phyloP scores from a whole-genome alignment of 30 jellyfish, hydroid and myxozoan species.

The Calvadosia cruxmelitensis region DNA sequence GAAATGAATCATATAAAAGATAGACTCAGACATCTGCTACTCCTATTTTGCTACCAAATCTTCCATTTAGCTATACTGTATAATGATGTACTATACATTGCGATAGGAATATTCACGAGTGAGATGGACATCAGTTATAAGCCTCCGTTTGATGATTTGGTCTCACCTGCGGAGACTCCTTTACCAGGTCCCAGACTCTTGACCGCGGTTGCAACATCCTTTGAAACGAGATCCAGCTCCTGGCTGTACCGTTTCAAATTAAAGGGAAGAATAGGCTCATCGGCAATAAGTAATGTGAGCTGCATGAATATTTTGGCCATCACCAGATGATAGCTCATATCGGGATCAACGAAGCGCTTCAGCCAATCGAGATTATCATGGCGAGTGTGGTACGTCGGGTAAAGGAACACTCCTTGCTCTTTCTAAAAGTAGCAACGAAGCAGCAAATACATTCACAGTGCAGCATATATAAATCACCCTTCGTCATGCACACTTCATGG shows the following conservation, averaged over 20 bases:
- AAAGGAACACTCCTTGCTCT: constrained; percentile 53
- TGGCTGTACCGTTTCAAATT: constrained; percentile 61
- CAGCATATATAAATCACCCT: no score
- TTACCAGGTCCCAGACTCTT: not conserved
- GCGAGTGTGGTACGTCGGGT: constrained; percentile 84
- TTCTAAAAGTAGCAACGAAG: no score
- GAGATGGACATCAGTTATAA: no score
- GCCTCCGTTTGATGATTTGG: no score
- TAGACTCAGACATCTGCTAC: no score
- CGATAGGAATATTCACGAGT: no score
- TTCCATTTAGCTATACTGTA: no score
- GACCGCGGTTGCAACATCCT: not conserved
- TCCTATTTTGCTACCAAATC: no score
- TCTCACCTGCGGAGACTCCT: not conserved
- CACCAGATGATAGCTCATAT: constrained; percentile 54
- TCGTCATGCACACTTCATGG: no score
- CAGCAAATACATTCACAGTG: no score
- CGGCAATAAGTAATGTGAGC: constrained; percentile 59
- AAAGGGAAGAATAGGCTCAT: constrained; percentile 59
- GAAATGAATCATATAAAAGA: no score
- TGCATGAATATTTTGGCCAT: constrained; percentile 65
- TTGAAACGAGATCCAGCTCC: constrained; percentile 8
- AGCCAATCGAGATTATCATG: constrained; percentile 82
- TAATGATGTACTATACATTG: no score
- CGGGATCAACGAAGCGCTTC: constrained; percentile 76